These are phyloP conservation scores for Platynereis dumerilii DNA, from an alignment of 2,888 invertebrate species.

Conservation along the genomic window DNA sequence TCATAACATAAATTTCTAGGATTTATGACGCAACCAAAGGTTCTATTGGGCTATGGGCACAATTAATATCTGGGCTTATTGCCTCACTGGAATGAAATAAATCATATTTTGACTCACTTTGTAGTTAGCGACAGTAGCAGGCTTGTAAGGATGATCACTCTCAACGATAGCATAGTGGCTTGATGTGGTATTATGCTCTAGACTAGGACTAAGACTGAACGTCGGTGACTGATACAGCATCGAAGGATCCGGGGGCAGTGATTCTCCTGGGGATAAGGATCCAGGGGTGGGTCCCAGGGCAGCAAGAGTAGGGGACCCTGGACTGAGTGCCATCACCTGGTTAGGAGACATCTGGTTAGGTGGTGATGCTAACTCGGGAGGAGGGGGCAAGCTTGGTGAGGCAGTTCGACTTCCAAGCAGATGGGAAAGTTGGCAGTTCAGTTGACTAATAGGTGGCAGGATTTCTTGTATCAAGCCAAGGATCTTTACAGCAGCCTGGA, in stretches of 20 bases:
- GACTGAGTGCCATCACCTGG: background rate
- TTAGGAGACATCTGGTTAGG: slow-evolving; percentile 13
- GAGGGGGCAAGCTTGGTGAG: too few relatives aligned
- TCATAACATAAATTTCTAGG: too few relatives aligned
- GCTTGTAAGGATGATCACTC: slow-evolving; percentile 96
- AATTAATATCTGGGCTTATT: too few relatives aligned
- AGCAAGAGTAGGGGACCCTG: slow-evolving; percentile 11
- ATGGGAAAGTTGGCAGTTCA: slow-evolving; percentile 72
- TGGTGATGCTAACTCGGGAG: too few relatives aligned
- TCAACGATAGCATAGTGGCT: slow-evolving; percentile 91
- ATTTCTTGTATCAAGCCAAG: slow-evolving; percentile 85
- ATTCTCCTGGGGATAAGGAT: too few relatives aligned
- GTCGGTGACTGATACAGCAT: background rate
- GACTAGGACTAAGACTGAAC: slow-evolving; percentile 15
- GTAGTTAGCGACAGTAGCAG: slow-evolving; percentile 74
- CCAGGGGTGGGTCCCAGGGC: slow-evolving; percentile 2
- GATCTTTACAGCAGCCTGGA: slow-evolving; percentile 74
- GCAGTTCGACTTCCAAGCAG: background rate
- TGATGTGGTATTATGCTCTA: slow-evolving; percentile 72
- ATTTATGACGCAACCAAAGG: too few relatives aligned
- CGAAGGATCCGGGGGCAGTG: background rate
- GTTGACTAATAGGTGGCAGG: slow-evolving; percentile 84
- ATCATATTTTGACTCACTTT: slow-evolving; percentile 71
- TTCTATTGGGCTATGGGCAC: too few relatives aligned
- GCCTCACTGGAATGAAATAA: too few relatives aligned